phyloP scores from a whole-genome alignment of 92 coral and sea anemone species.

The Desmophyllum pertusum region DNA sequence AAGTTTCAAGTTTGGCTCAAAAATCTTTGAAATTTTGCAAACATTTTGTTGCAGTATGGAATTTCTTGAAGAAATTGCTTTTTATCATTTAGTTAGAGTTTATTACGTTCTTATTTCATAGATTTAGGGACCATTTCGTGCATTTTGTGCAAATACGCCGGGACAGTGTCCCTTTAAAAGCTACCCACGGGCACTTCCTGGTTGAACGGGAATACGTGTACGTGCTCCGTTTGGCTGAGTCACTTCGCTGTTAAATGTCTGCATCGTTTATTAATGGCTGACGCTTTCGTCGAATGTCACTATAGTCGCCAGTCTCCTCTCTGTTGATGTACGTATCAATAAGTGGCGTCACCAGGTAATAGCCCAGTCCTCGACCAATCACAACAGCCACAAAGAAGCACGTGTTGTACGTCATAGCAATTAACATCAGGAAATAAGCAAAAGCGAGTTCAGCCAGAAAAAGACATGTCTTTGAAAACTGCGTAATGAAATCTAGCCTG shows the following conservation, averaged over 20 bases:
- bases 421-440: slow-evolving; percentile 39
- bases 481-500: slow-evolving; percentile 15
- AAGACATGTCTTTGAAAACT: slow-evolving; percentile 17
- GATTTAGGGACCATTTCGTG: too few relatives aligned
- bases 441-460: slow-evolving; percentile 15
- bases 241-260: slow-evolving; percentile 6
- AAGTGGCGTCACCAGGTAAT: slow-evolving; percentile 31
- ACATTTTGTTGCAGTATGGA: too few relatives aligned
- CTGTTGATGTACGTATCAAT: neutral
- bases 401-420: slow-evolving; percentile 35
- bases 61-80: too few relatives aligned
- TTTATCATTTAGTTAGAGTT: too few relatives aligned
- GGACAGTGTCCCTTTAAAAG: too few relatives aligned
- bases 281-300: slow-evolving; percentile 1
- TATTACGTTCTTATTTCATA: too few relatives aligned
- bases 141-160: too few relatives aligned
- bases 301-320: slow-evolving; percentile 1
- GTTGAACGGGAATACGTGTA: too few relatives aligned
- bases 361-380: slow-evolving; percentile 32
- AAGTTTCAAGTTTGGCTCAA: too few relatives aligned
- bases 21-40: too few relatives aligned
- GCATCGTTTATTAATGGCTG: slow-evolving; percentile 16
- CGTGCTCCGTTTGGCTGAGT: neutral
- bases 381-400: slow-evolving; percentile 38
- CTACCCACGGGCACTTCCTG: too few relatives aligned